Percentiles rank a stretch among this genome's conserved stretches.
These are phyloP conservation scores for Callospermophilus lateralis DNA, from an alignment of 2,113 vertebrate genomes.

Conservation along the genomic window DNA sequence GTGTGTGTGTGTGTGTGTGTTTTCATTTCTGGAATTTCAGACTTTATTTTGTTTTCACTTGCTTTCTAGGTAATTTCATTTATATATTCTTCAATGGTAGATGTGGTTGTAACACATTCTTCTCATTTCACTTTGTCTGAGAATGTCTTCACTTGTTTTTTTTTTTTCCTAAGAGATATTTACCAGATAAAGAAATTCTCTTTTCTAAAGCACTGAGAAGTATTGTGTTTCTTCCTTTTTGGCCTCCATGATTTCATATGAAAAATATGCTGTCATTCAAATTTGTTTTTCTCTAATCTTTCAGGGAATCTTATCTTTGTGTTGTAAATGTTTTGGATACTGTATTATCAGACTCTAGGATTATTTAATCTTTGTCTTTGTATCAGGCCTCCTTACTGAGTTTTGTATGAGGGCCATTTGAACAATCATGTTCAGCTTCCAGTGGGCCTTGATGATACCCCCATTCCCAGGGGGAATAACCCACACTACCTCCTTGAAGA, in stretches of 20 bases:
- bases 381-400: not conserved
- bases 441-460: no score
- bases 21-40: not conserved
- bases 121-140: not conserved
- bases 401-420: not conserved
- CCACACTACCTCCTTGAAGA: not conserved
- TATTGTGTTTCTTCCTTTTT: not conserved
- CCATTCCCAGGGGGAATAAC: not conserved
- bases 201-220: not conserved
- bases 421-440: not conserved
- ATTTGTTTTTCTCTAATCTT: not conserved
- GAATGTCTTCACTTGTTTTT: not conserved
- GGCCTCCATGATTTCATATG: no score
- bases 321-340: not conserved
- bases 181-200: not conserved
- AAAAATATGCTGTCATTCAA: not conserved
- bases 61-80: not conserved
- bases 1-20: not conserved
- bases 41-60: not conserved
- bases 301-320: not conserved
- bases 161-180: not conserved
- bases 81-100: not conserved
- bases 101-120: not conserved
- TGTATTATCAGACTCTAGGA: not conserved
- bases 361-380: not conserved